These are phyloP conservation scores for Sciaenops ocellatus DNA, from an alignment of 2,797 vertebrate species.

Conservation along the genomic window DNA sequence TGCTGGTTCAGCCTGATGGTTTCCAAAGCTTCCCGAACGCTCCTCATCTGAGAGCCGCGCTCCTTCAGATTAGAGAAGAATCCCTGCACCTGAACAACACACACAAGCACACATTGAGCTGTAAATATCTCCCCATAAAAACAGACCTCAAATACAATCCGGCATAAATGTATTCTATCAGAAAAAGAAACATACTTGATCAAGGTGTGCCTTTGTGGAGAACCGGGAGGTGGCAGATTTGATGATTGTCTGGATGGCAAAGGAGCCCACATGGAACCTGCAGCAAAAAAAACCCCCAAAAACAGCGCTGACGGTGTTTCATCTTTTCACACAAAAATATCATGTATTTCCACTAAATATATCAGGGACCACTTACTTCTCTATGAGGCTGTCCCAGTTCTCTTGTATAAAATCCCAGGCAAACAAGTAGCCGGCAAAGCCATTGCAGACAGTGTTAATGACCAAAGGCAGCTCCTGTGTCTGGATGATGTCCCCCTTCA, in stretches of 20 bases:
- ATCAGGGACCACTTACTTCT: constrained; percentile 87
- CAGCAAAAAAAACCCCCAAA: constrained; percentile 17
- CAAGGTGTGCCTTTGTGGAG: constrained; percentile 89
- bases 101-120: constrained; percentile 14
- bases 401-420: constrained; percentile 97
- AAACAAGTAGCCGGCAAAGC: constrained; percentile 89
- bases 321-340: constrained; percentile 2
- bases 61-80: constrained; percentile 92
- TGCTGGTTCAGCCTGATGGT: constrained; percentile 92
- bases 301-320: background rate
- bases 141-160: background rate
- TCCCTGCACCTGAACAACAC: constrained; percentile 85
- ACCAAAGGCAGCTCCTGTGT: constrained; percentile 91
- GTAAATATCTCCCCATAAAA: background rate
- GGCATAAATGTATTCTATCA: background rate
- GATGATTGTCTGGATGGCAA: constrained; percentile 90
- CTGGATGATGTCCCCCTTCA: constrained; percentile 86
- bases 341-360: no score
- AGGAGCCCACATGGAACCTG: constrained; percentile 94
- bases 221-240: constrained; percentile 90
- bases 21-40: constrained; percentile 90
- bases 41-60: constrained; percentile 88
- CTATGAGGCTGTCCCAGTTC: constrained; percentile 92
- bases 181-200: constrained; percentile 83
- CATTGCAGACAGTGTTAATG: constrained; percentile 83